phyloP scores from a whole-genome alignment of 2,888 invertebrate genomes.

The Melieria picta region DNA sequence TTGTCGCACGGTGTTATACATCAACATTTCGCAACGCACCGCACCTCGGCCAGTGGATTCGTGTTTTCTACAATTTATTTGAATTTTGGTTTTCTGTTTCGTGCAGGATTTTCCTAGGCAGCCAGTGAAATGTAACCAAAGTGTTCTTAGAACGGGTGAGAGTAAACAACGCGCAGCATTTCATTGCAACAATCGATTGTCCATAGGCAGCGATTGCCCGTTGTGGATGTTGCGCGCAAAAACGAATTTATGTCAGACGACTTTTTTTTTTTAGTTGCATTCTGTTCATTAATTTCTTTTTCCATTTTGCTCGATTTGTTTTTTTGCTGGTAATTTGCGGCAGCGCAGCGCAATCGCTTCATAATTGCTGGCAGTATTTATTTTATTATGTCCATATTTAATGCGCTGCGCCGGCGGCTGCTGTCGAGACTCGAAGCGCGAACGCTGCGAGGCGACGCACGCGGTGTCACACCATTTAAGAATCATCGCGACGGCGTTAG shows the following conservation, averaged over 20 bases:
- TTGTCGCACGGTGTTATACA: no score
- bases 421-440: no score
- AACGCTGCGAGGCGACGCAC: not conserved
- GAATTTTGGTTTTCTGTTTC: no score
- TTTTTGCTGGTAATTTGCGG: slow-evolving; percentile 21
- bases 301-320: not conserved
- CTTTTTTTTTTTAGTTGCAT: not conserved
- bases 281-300: slow-evolving; percentile 19
- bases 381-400: slow-evolving; percentile 59
- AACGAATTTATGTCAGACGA: slow-evolving; percentile 58
- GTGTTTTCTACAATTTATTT: no score
- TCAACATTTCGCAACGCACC: no score
- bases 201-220: no score
- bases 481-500: slow-evolving; percentile 23
- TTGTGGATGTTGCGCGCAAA: slow-evolving; percentile 7
- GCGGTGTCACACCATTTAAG: slow-evolving; percentile 1
- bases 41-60: no score
- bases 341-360: slow-evolving; percentile 51
- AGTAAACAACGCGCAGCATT: no score
- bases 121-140: no score
- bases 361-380: slow-evolving; percentile 58
- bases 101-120: no score
- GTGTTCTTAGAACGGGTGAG: no score
- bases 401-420: not conserved
- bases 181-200: no score